Conservation (phyloP, 1,140 invertebrate species). For the Sitobion miscanthi region DNA sequence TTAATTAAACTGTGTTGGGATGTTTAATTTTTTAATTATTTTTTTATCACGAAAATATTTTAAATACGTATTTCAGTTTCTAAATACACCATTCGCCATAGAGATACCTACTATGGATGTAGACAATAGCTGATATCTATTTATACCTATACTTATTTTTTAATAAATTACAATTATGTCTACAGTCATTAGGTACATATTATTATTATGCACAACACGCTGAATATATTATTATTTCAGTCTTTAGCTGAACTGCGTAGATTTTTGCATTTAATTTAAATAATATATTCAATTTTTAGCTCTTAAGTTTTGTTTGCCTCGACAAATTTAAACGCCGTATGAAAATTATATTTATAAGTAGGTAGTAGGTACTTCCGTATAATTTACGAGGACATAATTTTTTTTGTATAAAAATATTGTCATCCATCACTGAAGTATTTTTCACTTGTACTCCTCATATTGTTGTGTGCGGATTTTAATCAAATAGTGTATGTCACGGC, state of each 20-base stretch:
- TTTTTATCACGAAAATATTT: neutral
- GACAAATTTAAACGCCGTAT: neutral
- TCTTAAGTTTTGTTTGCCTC: neutral
- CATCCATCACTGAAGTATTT: slow-evolving; percentile 12
- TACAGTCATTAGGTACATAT: neutral
- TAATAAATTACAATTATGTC: neutral
- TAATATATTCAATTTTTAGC: neutral
- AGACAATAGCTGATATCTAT: neutral
- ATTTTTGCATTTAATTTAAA: neutral
- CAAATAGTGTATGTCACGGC: slow-evolving; percentile 45
- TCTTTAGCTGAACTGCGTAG: neutral
- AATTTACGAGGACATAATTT: slow-evolving; percentile 6
- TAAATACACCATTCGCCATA: neutral
- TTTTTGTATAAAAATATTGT: neutral
- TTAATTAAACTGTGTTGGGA: neutral
- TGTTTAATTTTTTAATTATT: neutral
- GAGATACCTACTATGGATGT: neutral
- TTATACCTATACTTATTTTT: too few species aligned
- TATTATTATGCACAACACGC: neutral
- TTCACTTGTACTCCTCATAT: neutral
- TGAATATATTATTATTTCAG: neutral
- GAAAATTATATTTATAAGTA: neutral
- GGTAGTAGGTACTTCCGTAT: slow-evolving; percentile 31
- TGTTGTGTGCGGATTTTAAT: neutral
- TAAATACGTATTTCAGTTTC: neutral